Evolutionary conservation across 2,888 invertebrate genomes (phyloP).

Genomic region (Leptogaster cylindrica): DNA sequence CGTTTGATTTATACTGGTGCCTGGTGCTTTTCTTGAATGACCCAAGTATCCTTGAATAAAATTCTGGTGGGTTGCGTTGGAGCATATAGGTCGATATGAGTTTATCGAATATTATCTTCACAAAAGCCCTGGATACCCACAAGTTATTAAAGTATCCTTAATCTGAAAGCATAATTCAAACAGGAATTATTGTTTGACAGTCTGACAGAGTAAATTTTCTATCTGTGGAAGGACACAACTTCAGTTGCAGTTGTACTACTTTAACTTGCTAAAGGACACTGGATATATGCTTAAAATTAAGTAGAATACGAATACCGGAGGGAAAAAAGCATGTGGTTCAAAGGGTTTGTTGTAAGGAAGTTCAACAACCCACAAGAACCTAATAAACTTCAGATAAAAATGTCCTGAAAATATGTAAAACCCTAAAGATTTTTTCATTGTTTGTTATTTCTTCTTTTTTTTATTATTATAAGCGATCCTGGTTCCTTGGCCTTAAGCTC

Average conservation of each 20-base stretch:
- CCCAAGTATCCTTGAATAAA: not conserved
- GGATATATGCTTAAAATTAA: not conserved
- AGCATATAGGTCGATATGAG: not conserved
- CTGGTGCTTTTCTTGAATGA: not conserved
- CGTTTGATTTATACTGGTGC: not conserved
- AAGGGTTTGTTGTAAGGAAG: not conserved
- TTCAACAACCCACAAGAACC: not conserved
- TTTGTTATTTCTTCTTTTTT: too few relatives aligned
- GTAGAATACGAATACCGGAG: not conserved
- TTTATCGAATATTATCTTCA: not conserved
- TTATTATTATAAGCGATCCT: too few relatives aligned
- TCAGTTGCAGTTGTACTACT: too few relatives aligned
- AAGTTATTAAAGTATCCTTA: constrained; percentile 1
- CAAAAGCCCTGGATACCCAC: not conserved
- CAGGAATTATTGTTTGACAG: not conserved
- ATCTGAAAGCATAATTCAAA: not conserved
- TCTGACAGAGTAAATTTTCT: not conserved
- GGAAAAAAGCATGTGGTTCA: not conserved
- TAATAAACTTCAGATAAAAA: not conserved
- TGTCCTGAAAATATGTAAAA: too few relatives aligned
- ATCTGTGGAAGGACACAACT: not conserved
- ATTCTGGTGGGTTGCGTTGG: not conserved
- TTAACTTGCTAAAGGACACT: too few relatives aligned
- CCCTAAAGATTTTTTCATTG: too few relatives aligned
- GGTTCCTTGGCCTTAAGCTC: too few relatives aligned